phyloP scores from a whole-genome alignment of 2,888 invertebrate genomes.

The Merodon equestris region DNA sequence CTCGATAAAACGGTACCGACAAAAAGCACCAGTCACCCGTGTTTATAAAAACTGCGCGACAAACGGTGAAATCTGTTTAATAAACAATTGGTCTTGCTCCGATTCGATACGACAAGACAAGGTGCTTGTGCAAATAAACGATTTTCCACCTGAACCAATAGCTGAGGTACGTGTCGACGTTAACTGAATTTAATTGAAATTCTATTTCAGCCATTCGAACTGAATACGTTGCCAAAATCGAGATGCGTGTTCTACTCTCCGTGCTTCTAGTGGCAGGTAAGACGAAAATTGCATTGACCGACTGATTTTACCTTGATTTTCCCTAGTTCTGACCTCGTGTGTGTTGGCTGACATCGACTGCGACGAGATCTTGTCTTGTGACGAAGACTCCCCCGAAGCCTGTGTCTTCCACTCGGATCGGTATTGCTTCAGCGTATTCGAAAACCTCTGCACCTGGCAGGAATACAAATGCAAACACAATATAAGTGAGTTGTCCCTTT shows the following conservation, averaged over 20 bases:
- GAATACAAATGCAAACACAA: conserved; percentile 18
- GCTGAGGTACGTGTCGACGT: not conserved
- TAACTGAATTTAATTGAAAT: not conserved
- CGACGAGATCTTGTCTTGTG: not conserved
- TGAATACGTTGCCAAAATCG: not conserved
- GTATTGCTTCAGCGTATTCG: conserved; percentile 26
- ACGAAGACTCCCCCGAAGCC: conserved; percentile 3
- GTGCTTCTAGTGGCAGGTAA: conserved; percentile 26
- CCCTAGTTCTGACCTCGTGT: conserved; percentile 3
- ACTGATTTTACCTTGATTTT: not conserved
- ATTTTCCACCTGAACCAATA: conserved; percentile 34
- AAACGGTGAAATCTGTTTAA: conserved; percentile 21
- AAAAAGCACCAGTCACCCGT: conserved; percentile 26
- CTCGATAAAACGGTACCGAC: not conserved
- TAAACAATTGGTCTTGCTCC: conserved; percentile 29
- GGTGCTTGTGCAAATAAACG: conserved; percentile 4
- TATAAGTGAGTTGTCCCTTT: conserved; percentile 21
- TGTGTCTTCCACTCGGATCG: conserved; percentile 20
- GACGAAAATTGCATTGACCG: not conserved
- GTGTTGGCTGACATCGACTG: conserved; percentile 1
- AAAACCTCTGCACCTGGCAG: conserved; percentile 18
- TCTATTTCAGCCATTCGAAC: conserved; percentile 7
- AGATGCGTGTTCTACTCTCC: conserved; percentile 22
- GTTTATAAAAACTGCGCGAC: conserved; percentile 33
- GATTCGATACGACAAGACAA: not conserved